phyloP scores from a whole-genome alignment of 2,888 invertebrate species.

The Pyrrhosoma nymphula region DNA sequence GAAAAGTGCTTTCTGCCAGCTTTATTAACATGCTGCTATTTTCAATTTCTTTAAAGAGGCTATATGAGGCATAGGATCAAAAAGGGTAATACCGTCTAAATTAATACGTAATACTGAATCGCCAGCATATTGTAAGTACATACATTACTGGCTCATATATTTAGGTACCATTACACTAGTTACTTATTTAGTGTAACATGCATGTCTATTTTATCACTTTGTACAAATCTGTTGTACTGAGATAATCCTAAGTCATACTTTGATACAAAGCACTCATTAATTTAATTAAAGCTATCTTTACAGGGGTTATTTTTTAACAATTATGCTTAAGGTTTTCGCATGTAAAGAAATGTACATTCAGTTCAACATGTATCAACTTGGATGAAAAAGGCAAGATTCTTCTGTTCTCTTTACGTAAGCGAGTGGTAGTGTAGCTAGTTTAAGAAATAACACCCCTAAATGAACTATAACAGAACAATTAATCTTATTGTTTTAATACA shows the following conservation, averaged over 20 bases:
- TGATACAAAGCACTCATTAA: slow-evolving; percentile 54
- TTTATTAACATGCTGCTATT: background rate
- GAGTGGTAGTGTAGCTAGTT: background rate
- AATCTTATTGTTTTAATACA: background rate
- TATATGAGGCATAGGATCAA: background rate
- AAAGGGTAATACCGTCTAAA: background rate
- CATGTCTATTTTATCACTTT: slow-evolving; percentile 6
- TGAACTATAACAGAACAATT: background rate
- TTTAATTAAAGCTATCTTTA: background rate
- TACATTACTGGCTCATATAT: background rate
- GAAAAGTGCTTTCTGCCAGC: background rate
- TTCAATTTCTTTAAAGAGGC: background rate
- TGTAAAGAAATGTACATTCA: background rate
- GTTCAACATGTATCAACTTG: background rate
- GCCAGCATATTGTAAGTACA: background rate
- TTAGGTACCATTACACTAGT: slow-evolving; percentile 18
- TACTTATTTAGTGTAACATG: slow-evolving; percentile 5
- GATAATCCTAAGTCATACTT: slow-evolving; percentile 47
- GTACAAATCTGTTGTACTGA: slow-evolving; percentile 31
- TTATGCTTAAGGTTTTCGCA: background rate
- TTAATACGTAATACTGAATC: background rate
- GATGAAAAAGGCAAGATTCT: background rate
- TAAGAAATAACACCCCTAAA: background rate
- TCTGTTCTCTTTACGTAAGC: background rate
- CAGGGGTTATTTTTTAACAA: background rate